Percentiles rank a stretch among this genome's conserved stretches.
These are phyloP conservation scores for Eulemur albifrons DNA, from an alignment of 2,797 vertebrate species.

Conservation along the genomic window DNA sequence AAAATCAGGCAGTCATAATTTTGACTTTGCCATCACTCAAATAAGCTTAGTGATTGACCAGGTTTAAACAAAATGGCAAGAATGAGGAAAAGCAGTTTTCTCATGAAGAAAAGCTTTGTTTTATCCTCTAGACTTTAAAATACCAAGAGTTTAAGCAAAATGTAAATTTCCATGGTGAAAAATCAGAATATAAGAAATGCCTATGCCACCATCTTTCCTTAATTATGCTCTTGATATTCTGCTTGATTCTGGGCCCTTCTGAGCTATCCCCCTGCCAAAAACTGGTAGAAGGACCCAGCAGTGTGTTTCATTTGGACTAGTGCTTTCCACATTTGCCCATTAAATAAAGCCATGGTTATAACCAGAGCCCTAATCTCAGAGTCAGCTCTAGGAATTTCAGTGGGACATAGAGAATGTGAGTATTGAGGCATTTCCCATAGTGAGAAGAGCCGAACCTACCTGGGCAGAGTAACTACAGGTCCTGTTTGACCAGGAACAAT, in stretches of 20 bases:
- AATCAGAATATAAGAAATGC: slow-evolving; percentile 26
- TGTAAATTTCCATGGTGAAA: slow-evolving; percentile 33
- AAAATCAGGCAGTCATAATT: slow-evolving; percentile 78
- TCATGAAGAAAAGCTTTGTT: slow-evolving; percentile 29
- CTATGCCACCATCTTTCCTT: slow-evolving; percentile 1
- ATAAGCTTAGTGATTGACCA: slow-evolving; percentile 62
- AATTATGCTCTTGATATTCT: neutral
- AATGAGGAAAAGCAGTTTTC: slow-evolving; percentile 48
- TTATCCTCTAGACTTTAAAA: slow-evolving; percentile 56
- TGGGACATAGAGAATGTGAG: neutral
- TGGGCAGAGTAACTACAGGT: neutral
- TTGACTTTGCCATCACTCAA: slow-evolving; percentile 73
- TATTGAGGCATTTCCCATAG: neutral
- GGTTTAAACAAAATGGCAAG: slow-evolving; percentile 22
- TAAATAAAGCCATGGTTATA: neutral
- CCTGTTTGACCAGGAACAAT: neutral
- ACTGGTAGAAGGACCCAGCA: neutral
- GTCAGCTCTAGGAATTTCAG: neutral
- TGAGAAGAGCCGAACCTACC: neutral
- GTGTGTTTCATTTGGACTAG: neutral
- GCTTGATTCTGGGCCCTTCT: neutral
- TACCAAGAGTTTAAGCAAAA: neutral
- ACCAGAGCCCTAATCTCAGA: neutral
- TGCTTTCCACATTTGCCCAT: neutral
- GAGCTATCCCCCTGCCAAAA: neutral